These are phyloP conservation scores for Hydractinia echinata DNA, from an alignment of 30 jellyfish, hydroid and myxozoan species.

Conservation along the genomic window DNA sequence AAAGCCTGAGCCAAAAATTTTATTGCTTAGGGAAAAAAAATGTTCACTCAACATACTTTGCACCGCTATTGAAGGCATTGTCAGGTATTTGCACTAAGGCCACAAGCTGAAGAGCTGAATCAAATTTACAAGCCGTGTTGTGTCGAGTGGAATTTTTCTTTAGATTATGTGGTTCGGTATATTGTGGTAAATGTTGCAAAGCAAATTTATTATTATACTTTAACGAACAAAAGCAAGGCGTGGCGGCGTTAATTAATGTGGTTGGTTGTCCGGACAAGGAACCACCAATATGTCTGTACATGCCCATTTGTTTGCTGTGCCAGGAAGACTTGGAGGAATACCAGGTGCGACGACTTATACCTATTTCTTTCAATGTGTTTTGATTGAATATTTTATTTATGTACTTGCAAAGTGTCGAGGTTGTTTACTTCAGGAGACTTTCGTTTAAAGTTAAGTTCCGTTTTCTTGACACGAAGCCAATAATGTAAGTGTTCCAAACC, in stretches of 20 bases:
- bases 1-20: no score
- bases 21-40: no score
- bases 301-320: constrained; percentile 62
- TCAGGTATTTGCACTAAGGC: no score
- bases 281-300: constrained; percentile 66
- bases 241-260: constrained; percentile 63
- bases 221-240: constrained; percentile 29
- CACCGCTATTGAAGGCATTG: no score
- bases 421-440: neutral
- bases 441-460: neutral
- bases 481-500: neutral
- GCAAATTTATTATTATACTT: constrained; percentile 58
- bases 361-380: neutral
- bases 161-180: constrained; percentile 82
- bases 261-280: constrained; percentile 95
- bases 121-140: no score
- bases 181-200: constrained; percentile 67
- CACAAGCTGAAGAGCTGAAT: no score
- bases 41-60: no score
- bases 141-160: neutral
- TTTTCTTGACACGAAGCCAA: neutral
- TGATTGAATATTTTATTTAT: neutral
- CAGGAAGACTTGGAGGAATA: constrained; percentile 63
- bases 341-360: constrained; percentile 39
- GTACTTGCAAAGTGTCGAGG: neutral